These are phyloP conservation scores for Bufotes viridis DNA, from an alignment of 2,797 vertebrate genomes.

Conservation along the genomic window DNA sequence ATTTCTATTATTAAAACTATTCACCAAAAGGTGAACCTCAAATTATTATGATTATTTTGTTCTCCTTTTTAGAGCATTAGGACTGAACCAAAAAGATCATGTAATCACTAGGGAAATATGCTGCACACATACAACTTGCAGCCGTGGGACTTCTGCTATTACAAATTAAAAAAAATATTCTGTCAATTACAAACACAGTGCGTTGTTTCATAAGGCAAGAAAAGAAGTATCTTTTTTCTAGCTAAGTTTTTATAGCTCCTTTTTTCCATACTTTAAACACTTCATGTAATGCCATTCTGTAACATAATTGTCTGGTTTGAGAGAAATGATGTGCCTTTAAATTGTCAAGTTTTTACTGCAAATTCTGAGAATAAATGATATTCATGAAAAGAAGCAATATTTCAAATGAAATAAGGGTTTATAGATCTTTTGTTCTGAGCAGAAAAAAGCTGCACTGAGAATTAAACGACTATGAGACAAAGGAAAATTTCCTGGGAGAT, in stretches of 20 bases:
- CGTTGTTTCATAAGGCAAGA: background rate
- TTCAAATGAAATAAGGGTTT: slow-evolving; percentile 51
- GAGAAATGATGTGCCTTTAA: slow-evolving; percentile 45
- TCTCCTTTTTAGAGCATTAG: background rate
- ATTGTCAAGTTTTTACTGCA: slow-evolving; percentile 39
- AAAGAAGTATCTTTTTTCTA: background rate
- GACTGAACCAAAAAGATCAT: background rate
- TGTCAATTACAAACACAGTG: background rate
- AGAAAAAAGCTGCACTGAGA: slow-evolving; percentile 41
- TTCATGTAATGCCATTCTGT: slow-evolving; percentile 3
- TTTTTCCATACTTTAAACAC: slow-evolving; percentile 14
- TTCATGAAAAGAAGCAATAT: slow-evolving; percentile 54
- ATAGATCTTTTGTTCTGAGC: slow-evolving; percentile 36
- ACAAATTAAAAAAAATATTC: too few species aligned
- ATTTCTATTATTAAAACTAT: background rate
- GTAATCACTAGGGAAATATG: slow-evolving; percentile 14
- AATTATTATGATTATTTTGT: slow-evolving; percentile 16
- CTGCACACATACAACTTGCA: background rate
- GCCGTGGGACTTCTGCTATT: background rate
- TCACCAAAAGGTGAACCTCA: background rate
- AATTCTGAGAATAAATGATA: slow-evolving; percentile 38
- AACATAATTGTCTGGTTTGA: slow-evolving; percentile 24
- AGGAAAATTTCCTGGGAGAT: slow-evolving; percentile 44
- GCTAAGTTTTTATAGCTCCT: background rate
- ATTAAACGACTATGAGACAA: slow-evolving; percentile 59